Evolutionary conservation across 2,797 vertebrate genomes (phyloP), one percentile per base, ranked within the genome.

Genomic region (Pseudochirops cupreus): DNA sequence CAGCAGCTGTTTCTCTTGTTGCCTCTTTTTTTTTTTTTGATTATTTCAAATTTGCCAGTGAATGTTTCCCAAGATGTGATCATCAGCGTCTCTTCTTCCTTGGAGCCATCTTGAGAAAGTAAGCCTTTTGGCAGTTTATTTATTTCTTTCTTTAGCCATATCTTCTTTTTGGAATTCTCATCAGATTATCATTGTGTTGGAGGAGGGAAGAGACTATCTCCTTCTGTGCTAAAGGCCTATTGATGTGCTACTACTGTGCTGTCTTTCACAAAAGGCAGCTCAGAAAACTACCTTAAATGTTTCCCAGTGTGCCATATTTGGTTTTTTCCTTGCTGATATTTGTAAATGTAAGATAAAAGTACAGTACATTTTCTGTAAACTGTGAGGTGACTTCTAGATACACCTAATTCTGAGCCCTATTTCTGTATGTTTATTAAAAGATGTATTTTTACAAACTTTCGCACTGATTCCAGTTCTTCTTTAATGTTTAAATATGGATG

Each of bases 371-470:
- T 97, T 92, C 89, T 97, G 94, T 98, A 96, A 97, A 95, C 94
- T 95, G 46, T 93, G 94, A 56, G 94, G 94, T 97, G 89, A 97
- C 97, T 93, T 96, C 95, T 97, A 91, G n/a, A 52, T 97, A 95
- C 96, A 97, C 74, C 74, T 50, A 50, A 87, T 87, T 94, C 87
- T 97, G 94, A 94, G 96, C 96, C 97, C 33, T 98, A 90, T 92
- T 97, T 97, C 94, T 95, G 89, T 94, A 96, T 93, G 97, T 96
- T 98, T 98, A 98, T 92, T 92, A 97, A 97, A 98, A 96, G 94
- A 94, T 97, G 97, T 97, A 94, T 97, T 97, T 98, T 98, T 98
- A 95, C 93, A 97, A 96, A 50, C 95, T 97, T 97, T 55, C 92
- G 94, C 90, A 94, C 95, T 93, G 90, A 11, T 91, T 91, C 33